These are phyloP conservation scores for Willowsia nigromaculata DNA, from an alignment of 2,888 invertebrate genomes.

Conservation along the genomic window DNA sequence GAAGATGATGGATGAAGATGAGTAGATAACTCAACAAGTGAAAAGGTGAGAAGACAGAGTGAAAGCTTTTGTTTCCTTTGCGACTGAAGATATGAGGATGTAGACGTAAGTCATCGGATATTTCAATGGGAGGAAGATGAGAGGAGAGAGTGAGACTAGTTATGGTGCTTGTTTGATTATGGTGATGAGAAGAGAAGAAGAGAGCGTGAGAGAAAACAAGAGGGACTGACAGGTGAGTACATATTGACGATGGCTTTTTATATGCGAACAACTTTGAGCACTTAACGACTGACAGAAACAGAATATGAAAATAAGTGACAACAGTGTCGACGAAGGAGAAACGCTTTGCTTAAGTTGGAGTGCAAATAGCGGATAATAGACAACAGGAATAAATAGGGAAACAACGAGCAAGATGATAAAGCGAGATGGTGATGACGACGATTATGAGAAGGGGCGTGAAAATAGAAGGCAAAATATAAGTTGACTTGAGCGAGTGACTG, in stretches of 20 bases:
- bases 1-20: neutral
- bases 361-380: neutral
- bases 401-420: neutral
- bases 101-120: neutral
- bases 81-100: neutral
- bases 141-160: neutral
- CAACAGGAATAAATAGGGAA: neutral
- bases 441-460: neutral
- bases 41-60: neutral
- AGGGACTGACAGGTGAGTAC: conserved; percentile 25
- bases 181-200: neutral
- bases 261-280: conserved; percentile 32
- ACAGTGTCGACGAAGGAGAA: neutral
- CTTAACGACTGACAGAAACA: conserved; percentile 24
- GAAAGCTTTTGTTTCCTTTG: neutral
- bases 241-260: conserved; percentile 20
- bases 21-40: conserved; percentile 7
- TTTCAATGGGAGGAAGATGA: neutral
- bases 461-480: neutral
- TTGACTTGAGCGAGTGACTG: neutral
- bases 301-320: neutral
- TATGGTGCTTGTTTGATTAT: neutral
- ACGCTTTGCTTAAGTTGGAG: neutral
- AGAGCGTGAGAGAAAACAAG: conserved; percentile 27
- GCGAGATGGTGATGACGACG: neutral